Evolutionary conservation across 2,113 vertebrate genomes (phyloP), one percentile per base, ranked within the genome.

Genomic region (Oceanites oceanicus): DNA sequence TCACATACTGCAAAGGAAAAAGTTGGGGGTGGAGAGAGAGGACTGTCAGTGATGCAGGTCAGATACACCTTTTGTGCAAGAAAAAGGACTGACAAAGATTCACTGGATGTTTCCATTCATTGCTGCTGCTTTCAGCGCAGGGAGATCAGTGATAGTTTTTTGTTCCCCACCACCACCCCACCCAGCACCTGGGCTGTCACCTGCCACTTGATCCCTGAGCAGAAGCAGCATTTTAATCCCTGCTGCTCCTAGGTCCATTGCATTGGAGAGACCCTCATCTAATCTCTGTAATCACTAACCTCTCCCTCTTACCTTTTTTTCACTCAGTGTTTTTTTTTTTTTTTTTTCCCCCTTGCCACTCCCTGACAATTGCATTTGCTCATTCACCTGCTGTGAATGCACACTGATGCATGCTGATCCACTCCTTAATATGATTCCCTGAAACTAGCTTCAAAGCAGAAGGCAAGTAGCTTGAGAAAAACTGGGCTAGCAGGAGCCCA

Each of bases 401-500:
- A 18, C 38, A 49, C 56, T 32, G 34, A 32, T 55, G 32, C 79
- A 15, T 44, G 42, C 56, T 32, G n/a, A 32, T 55, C 36, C 32
- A 67, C 72, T 83, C 55, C 72, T 80, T 91, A 62, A 45, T 61
- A 38, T 12, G 52, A 62, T 66, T 84, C 56, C 2, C 0, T 80
- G 80, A 78, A 70, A 92, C 67, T 55, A 13, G 7, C 80, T 96
- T 92, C 89, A 92, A 89, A 95, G 79, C 61, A 63, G 66, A 80
- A 89, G 42, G 47, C 84, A 77, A 40, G 71, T 80, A 79, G 36
- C 71, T 71, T 42, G 56, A 92, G 58, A 58, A 50, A 67, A 81
- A 70, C 75, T 38, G 22, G 55, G 65, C 76, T 83, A 77, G 15
- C 34, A 80, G 47, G 44, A 92, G 59, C 76, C 63, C 34, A 77